Conservation (phyloP, 2,113 vertebrate genomes). For the Thymallus thymallus region DNA sequence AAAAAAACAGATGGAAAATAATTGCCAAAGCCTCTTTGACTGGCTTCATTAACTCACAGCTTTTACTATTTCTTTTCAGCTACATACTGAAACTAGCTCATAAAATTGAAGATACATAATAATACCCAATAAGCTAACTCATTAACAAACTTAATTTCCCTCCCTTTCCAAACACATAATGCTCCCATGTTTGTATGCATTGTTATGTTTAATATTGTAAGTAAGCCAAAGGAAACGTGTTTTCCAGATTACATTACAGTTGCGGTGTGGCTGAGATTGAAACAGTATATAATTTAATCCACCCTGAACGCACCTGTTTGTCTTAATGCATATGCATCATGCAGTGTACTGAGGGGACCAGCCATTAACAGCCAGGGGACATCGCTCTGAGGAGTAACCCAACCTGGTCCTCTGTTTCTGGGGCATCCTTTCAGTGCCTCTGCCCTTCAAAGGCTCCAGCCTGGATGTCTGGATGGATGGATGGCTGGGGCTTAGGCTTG, state of each 20-base stretch:
- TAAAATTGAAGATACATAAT: not conserved
- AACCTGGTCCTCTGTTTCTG: slow-evolving; percentile 45
- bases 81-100: not conserved
- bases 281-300: slow-evolving; percentile 67
- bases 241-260: slow-evolving; percentile 68
- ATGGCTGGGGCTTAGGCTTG: slow-evolving; percentile 33
- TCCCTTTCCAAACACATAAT: slow-evolving; percentile 31
- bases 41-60: slow-evolving; percentile 16
- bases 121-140: slow-evolving; percentile 7
- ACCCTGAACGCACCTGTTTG: slow-evolving; percentile 73
- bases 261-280: slow-evolving; percentile 63
- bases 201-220: slow-evolving; percentile 29
- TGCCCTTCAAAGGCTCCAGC: slow-evolving; percentile 30
- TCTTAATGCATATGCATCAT: slow-evolving; percentile 64
- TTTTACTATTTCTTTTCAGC: slow-evolving; percentile 18
- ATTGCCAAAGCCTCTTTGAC: not conserved
- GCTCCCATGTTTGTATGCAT: slow-evolving; percentile 40
- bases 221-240: slow-evolving; percentile 58
- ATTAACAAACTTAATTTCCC: slow-evolving; percentile 5
- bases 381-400: slow-evolving; percentile 57
- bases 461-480: slow-evolving; percentile 52
- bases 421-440: slow-evolving; percentile 50
- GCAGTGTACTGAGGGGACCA: slow-evolving; percentile 59
- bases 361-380: slow-evolving; percentile 64
- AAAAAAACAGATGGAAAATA: slow-evolving; percentile 15